Evolutionary conservation across 2,797 vertebrate genomes (phyloP), one percentile per base, ranked within the genome.

Genomic region (Ctenopoma kingsleyae): DNA sequence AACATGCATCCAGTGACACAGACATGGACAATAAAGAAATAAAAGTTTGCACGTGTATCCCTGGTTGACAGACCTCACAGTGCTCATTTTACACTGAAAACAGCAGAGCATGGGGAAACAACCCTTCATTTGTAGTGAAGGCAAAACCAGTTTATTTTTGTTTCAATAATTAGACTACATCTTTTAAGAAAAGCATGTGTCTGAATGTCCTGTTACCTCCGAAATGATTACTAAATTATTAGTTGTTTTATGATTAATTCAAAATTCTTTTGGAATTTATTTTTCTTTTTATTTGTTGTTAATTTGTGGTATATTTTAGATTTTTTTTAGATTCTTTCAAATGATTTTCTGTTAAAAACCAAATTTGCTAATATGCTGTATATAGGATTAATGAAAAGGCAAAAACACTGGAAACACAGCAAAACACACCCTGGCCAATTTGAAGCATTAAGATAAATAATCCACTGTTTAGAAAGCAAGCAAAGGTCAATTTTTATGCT

Each of bases 401-500:
- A 77, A 81, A 67, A 76, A 73, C 71, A 69, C 76, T 70, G 19
- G 56, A 86, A 84, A 78, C 70, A 69, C 80, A 85, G 74, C 79
- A 84, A 76, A 90, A 74, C 36, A 60, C 49, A 81, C 73, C 85
- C 80, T 84, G 83, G 83, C 78, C 84, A 87, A 86, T 91, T 83
- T 78, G 66, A 88, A 87, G 81, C 88, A 90, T 90, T 88, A 87
- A 87, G 87, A 87, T 89, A 79, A 90, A 91, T 86, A 89, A 93
- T 92, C 86, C 85, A 86, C 83, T 86, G 88, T 92, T 93, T 90
- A 89, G 81, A 93, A 93, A 92, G 82, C 87, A 86, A 85, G 92
- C 86, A 92, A 94, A 93, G 90, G 91, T 94, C 92, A 88, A 91
- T 93, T 90, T 94, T 86, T 84, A 92, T 82, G 87, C 90, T 92